These are phyloP conservation scores for Epinotia demarniana DNA, from an alignment of 2,888 invertebrate genomes.

Conservation along the genomic window DNA sequence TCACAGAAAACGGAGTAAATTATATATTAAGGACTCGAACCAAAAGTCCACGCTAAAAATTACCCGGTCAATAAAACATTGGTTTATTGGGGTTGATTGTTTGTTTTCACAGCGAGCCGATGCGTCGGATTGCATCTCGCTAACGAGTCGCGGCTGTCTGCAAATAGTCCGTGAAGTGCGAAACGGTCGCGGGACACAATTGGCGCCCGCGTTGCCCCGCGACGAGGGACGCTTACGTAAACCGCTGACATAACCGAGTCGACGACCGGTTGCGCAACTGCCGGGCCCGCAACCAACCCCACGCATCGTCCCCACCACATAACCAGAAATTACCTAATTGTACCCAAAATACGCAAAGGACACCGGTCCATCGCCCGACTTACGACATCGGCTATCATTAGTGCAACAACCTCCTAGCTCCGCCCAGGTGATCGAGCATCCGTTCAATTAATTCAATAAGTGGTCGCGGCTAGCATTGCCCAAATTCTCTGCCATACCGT, in stretches of 20 bases:
- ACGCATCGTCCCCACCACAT: constrained; percentile 69
- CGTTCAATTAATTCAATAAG: constrained; percentile 53
- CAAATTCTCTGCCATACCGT: neutral
- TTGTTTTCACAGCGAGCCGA: constrained; percentile 50
- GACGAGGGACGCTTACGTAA: constrained; percentile 83
- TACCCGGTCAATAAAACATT: neutral
- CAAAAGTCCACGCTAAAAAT: neutral
- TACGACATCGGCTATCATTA: constrained; percentile 74
- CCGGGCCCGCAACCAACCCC: constrained; percentile 82
- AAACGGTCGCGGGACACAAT: constrained; percentile 76
- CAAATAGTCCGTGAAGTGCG: constrained; percentile 80
- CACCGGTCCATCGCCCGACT: constrained; percentile 73
- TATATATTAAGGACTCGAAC: neutral
- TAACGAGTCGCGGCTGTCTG: constrained; percentile 71
- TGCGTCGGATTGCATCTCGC: constrained; percentile 60
- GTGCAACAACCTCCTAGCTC: constrained; percentile 77
- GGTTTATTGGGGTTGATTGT: neutral
- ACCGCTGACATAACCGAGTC: constrained; percentile 83
- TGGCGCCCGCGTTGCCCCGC: constrained; percentile 75
- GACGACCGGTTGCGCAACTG: constrained; percentile 83
- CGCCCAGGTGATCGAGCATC: constrained; percentile 60
- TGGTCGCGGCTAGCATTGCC: neutral
- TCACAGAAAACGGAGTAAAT: neutral
- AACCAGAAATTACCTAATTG: constrained; percentile 78
- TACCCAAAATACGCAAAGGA: constrained; percentile 80